Evolutionary conservation across 1,140 invertebrate species (phyloP).

Genomic region (Trichonephila clavata): DNA sequence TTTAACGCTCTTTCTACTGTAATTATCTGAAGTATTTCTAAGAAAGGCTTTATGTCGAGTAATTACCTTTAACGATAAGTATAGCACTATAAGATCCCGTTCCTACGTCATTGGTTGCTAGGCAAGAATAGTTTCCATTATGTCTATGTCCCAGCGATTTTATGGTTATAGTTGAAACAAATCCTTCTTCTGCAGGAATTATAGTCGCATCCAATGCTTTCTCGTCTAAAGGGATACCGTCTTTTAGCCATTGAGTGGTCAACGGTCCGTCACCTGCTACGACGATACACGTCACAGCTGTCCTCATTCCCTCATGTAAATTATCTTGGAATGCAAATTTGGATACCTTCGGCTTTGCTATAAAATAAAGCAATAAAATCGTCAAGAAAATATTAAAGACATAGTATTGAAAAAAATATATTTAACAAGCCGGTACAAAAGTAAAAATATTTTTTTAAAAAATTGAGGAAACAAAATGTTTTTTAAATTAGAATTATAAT

Average conservation of each 20-base stretch:
- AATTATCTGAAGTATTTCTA: background rate
- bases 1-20: no score
- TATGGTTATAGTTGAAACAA: constrained; percentile 81
- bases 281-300: constrained; percentile 82
- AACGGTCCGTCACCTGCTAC: constrained; percentile 82
- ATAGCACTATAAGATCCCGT: constrained; percentile 82
- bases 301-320: constrained; percentile 84
- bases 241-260: constrained; percentile 83
- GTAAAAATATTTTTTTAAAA: background rate
- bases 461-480: background rate
- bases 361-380: no score
- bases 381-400: no score
- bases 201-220: constrained; percentile 42
- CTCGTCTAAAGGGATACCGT: constrained; percentile 81
- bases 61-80: constrained; percentile 73
- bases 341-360: constrained; percentile 85
- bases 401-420: background rate
- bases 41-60: background rate
- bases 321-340: constrained; percentile 84
- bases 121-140: constrained; percentile 84
- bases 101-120: constrained; percentile 83
- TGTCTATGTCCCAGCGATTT: constrained; percentile 81
- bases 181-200: constrained; percentile 79
- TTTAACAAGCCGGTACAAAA: background rate
- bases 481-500: no score